Evolutionary conservation across 2,113 vertebrate species (phyloP).

Genomic region (Oncorhynchus tshawytscha): DNA sequence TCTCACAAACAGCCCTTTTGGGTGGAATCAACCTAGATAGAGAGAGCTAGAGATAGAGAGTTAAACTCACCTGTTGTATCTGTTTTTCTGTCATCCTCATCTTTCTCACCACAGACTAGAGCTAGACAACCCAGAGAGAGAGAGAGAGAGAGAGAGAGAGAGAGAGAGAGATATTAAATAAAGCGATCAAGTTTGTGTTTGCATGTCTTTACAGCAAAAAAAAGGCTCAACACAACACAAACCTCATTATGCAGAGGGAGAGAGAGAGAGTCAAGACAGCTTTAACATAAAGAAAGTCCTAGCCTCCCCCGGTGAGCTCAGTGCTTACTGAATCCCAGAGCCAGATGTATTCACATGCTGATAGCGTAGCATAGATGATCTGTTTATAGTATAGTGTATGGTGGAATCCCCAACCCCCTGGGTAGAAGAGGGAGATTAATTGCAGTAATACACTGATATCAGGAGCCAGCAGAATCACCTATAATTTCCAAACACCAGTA

Average conservation of each 20-base stretch:
- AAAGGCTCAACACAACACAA: not conserved
- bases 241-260: not conserved
- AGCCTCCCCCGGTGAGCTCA: not conserved
- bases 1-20: too few species aligned
- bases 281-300: conserved; percentile 22
- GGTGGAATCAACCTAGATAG: too few species aligned
- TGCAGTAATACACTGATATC: conserved; percentile 16
- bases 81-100: conserved; percentile 17
- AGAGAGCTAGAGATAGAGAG: conserved; percentile 19
- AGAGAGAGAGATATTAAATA: conserved; percentile 9
- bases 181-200: conserved; percentile 29
- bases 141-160: not conserved
- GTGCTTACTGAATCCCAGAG: conserved; percentile 22
- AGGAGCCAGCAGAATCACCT: conserved; percentile 19
- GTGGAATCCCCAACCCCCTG: too few species aligned
- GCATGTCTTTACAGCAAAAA: not conserved
- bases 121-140: conserved; percentile 1
- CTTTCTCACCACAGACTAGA: conserved; percentile 36
- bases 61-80: conserved; percentile 32
- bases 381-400: conserved; percentile 25
- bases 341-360: conserved; percentile 32
- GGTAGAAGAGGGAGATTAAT: too few species aligned
- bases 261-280: conserved; percentile 7
- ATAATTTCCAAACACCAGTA: conserved; percentile 10
- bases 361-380: conserved; percentile 37